These are phyloP conservation scores for Atrina japonica DNA, from an alignment of 2,888 invertebrate genomes.

Conservation along the genomic window DNA sequence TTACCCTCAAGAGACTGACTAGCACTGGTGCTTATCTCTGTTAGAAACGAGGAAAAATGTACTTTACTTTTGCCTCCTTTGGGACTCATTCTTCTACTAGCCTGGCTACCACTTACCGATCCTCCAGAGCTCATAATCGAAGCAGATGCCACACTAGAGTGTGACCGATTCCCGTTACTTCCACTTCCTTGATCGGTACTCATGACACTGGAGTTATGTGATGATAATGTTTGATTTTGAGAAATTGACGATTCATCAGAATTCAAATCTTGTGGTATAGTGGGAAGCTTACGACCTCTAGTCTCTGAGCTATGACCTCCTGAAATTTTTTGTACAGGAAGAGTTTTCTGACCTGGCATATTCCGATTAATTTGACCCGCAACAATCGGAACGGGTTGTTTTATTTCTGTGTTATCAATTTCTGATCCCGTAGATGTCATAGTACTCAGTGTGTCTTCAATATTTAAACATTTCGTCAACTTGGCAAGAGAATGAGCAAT, in stretches of 20 bases:
- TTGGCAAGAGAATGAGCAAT: slow-evolving; percentile 70
- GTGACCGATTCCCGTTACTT: slow-evolving; percentile 14
- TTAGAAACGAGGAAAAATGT: slow-evolving; percentile 72
- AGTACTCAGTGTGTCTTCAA: slow-evolving; percentile 64
- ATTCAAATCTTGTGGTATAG: not conserved
- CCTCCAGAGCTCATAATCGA: slow-evolving; percentile 56
- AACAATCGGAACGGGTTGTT: slow-evolving; percentile 13
- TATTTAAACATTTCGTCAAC: slow-evolving; percentile 69
- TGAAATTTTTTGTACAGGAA: not conserved
- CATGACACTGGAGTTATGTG: slow-evolving; percentile 26
- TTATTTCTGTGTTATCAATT: slow-evolving; percentile 11
- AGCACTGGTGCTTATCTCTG: slow-evolving; percentile 70
- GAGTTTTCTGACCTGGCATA: slow-evolving; percentile 1
- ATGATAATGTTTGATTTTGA: slow-evolving; percentile 17
- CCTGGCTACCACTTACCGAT: slow-evolving; percentile 52
- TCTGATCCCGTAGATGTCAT: slow-evolving; percentile 31
- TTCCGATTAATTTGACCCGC: not conserved
- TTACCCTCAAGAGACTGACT: slow-evolving; percentile 70
- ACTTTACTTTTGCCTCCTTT: slow-evolving; percentile 72
- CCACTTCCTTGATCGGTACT: slow-evolving; percentile 9
- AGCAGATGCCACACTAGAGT: slow-evolving; percentile 15
- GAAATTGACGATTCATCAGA: slow-evolving; percentile 15
- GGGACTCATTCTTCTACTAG: slow-evolving; percentile 65
- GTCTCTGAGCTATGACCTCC: no score
- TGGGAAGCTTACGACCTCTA: slow-evolving; percentile 9